Evolutionary conservation across 2,113 vertebrate species (phyloP).

Genomic region (Dendropsophus ebraccatus): DNA sequence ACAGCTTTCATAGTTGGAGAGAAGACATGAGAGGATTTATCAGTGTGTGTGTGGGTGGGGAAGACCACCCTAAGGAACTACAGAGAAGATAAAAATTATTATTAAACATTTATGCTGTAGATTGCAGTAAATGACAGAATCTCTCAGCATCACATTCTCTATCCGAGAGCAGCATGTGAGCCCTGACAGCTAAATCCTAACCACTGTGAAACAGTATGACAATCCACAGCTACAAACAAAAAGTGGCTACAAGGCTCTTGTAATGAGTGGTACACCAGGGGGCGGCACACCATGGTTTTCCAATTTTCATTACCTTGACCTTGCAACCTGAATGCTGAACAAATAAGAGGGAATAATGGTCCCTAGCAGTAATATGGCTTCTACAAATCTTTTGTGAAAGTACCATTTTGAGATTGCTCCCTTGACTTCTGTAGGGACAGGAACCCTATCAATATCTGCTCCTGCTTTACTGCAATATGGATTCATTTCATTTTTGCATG

Average conservation of each 20-base stretch:
- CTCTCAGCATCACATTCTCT: background rate
- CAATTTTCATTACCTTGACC: constrained; percentile 28
- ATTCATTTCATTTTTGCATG: too few relatives aligned
- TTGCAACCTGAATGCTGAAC: background rate
- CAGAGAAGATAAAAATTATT: background rate
- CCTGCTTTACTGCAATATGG: too few relatives aligned
- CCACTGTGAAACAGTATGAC: background rate
- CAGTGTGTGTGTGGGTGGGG: too few relatives aligned
- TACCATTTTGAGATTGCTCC: too few relatives aligned
- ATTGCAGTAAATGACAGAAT: background rate
- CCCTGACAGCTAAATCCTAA: background rate
- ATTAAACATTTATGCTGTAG: too few relatives aligned
- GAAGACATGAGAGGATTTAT: too few relatives aligned
- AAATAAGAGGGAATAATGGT: background rate
- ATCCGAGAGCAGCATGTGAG: background rate
- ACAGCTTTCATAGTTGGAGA: too few relatives aligned
- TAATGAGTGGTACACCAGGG: constrained; percentile 10
- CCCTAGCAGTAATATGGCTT: too few relatives aligned
- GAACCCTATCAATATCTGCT: too few relatives aligned
- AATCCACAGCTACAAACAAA: constrained; percentile 17
- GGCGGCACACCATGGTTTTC: constrained; percentile 21
- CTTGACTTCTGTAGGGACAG: too few relatives aligned
- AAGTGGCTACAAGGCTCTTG: constrained; percentile 12
- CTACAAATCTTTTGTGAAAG: too few relatives aligned
- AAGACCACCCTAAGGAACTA: background rate